phyloP scores from a whole-genome alignment of 2,113 vertebrate genomes.

The Microcebus ravelobensis region DNA sequence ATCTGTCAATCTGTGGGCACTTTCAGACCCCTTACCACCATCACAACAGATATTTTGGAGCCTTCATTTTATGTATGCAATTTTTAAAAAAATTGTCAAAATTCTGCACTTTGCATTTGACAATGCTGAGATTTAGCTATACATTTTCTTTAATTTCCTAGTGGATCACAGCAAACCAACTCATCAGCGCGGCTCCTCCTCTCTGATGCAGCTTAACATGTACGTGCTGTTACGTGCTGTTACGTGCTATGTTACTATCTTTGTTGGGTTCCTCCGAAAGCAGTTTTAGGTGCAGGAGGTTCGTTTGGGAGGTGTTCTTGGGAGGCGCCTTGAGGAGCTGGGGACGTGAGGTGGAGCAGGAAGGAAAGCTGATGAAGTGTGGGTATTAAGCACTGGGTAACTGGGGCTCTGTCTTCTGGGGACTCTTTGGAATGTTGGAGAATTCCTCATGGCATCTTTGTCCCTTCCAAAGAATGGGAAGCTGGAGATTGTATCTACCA shows the following conservation, averaged over 20 bases:
- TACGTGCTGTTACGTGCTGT: fast-evolving
- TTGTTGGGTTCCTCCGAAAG: neutral
- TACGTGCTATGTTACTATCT: neutral
- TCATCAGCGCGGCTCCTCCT: neutral
- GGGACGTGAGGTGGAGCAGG: neutral
- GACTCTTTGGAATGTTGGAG: neutral
- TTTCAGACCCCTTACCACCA: neutral
- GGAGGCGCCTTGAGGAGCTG: neutral
- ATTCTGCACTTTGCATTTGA: neutral
- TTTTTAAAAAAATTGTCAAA: neutral
- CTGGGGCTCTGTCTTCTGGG: fast-evolving
- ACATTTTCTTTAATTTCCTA: neutral
- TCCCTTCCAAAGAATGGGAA: neutral
- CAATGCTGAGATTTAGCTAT: neutral
- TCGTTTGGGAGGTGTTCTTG: neutral
- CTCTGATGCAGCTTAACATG: neutral
- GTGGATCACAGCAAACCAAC: neutral
- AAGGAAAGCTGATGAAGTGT: neutral
- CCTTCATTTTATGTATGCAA: neutral
- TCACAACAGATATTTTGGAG: neutral
- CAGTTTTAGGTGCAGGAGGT: neutral
- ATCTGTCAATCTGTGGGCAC: neutral
- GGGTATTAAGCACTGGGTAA: fast-evolving
- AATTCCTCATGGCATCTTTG: neutral
- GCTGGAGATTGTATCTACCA: neutral